These are phyloP conservation scores for Fopius arisanus DNA, from an alignment of 1,140 invertebrate species.

Conservation along the genomic window DNA sequence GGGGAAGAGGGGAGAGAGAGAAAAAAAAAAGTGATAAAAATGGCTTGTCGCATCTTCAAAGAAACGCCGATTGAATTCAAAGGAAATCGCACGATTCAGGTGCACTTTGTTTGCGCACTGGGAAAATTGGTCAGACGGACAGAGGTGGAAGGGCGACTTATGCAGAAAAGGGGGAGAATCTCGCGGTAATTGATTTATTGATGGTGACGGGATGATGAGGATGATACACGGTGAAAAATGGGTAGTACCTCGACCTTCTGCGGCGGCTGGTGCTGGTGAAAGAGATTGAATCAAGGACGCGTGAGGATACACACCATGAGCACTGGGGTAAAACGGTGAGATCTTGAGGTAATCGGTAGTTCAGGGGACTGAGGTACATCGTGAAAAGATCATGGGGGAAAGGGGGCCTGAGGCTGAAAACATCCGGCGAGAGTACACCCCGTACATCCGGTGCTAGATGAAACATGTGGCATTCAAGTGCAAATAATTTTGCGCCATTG, in stretches of 20 bases:
- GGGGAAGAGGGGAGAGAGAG: neutral
- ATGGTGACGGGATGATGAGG: conserved; percentile 8
- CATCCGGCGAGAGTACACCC: conserved; percentile 46
- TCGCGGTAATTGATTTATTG: neutral
- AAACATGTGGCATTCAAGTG: conserved; percentile 49
- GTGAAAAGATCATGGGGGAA: neutral
- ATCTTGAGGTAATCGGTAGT: neutral
- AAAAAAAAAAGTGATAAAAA: conserved; percentile 1
- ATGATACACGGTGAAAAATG: conserved; percentile 14
- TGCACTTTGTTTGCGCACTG: conserved; percentile 1
- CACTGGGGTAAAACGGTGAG: conserved; percentile 1
- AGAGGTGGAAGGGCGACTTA: neutral
- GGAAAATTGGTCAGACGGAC: neutral
- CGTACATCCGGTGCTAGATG: conserved; percentile 44
- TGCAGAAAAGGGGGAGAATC: conserved; percentile 7
- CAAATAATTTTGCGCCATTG: conserved; percentile 54
- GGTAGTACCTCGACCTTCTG: neutral
- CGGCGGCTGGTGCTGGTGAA: neutral
- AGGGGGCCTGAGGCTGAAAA: conserved; percentile 36
- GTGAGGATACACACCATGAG: neutral
- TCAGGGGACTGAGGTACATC: neutral
- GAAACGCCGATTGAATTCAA: neutral
- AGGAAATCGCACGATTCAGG: neutral
- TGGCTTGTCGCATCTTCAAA: neutral
- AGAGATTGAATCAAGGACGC: conserved; percentile 5